A percentile compares a stretch with the other conserved stretches of the same genome.
These are phyloP conservation scores for Acleris emargana DNA, from an alignment of 2,888 invertebrate species.

Conservation along the genomic window DNA sequence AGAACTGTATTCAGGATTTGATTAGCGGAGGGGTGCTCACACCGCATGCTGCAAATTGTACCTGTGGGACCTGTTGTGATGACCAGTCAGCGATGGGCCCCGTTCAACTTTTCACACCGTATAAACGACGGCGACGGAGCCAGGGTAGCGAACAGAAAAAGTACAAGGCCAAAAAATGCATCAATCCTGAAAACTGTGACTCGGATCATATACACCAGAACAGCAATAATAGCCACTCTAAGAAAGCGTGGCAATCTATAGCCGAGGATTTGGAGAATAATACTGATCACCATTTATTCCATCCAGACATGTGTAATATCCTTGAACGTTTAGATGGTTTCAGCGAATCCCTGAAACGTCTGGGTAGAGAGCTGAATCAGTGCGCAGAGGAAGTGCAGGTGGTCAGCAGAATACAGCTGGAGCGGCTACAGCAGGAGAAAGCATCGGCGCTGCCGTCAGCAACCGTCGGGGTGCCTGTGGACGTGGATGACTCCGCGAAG, in stretches of 20 bases:
- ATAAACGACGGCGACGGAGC: slow-evolving; percentile 91
- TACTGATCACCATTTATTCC: slow-evolving; percentile 82
- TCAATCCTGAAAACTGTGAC: slow-evolving; percentile 84
- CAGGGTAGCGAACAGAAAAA: slow-evolving; percentile 72
- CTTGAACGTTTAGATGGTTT: slow-evolving; percentile 88
- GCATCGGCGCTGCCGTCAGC: slow-evolving; percentile 87
- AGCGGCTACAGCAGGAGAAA: slow-evolving; percentile 85
- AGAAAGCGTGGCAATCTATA: slow-evolving; percentile 87
- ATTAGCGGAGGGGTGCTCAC: slow-evolving; percentile 68
- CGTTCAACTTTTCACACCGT: slow-evolving; percentile 95
- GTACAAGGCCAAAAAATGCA: slow-evolving; percentile 69
- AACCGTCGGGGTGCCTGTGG: slow-evolving; percentile 84
- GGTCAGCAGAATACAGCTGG: slow-evolving; percentile 86
- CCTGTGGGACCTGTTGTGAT: too few species aligned
- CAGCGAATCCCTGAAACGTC: slow-evolving; percentile 86
- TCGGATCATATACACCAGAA: slow-evolving; percentile 77
- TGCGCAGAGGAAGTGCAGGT: slow-evolving; percentile 89
- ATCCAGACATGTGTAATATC: slow-evolving; percentile 71
- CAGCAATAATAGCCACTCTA: slow-evolving; percentile 72
- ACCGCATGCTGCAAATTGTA: too few species aligned
- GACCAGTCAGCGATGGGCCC: slow-evolving; percentile 89
- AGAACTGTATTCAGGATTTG: slow-evolving; percentile 94
- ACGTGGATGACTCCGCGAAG: slow-evolving; percentile 86
- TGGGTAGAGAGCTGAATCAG: slow-evolving; percentile 88
- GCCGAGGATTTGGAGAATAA: slow-evolving; percentile 87